Conservation (phyloP, 2,797 vertebrate species). For the Microcaecilia unicolor region DNA sequence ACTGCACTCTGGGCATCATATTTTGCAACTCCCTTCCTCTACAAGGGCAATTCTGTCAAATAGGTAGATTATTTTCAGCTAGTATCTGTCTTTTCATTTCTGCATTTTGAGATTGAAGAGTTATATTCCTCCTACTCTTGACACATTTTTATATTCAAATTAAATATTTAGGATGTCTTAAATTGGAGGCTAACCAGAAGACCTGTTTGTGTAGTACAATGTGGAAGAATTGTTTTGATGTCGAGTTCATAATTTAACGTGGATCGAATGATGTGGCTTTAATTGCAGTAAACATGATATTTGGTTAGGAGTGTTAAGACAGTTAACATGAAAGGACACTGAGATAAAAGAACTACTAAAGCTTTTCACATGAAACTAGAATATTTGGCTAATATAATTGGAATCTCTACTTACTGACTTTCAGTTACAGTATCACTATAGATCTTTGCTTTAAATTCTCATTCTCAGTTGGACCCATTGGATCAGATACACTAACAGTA, state of each 20-base stretch:
- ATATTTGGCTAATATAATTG: constrained; percentile 51
- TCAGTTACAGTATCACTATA: constrained; percentile 43
- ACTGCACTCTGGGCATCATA: no score
- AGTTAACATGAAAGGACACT: constrained; percentile 31
- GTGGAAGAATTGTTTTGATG: no score
- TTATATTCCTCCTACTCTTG: constrained; percentile 24
- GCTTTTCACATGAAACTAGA: constrained; percentile 49
- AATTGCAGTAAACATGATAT: constrained; percentile 39
- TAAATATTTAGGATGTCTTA: no score
- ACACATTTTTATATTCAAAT: no score
- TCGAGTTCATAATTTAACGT: constrained; percentile 4
- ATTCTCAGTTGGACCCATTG: constrained; percentile 19
- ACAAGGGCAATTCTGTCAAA: constrained; percentile 60
- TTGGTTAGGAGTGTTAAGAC: constrained; percentile 40
- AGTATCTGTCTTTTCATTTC: no score
- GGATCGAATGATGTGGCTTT: constrained; percentile 20
- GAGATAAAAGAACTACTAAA: constrained; percentile 50
- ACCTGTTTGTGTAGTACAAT: no score
- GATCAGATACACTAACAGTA: no score
- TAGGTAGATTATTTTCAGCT: constrained; percentile 54
- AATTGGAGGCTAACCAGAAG: no score
- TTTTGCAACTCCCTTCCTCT: constrained; percentile 59
- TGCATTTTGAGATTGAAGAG: constrained; percentile 25
- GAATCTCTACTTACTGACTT: constrained; percentile 46
- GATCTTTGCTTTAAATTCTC: constrained; percentile 17